Conservation (phyloP, 2,797 vertebrate species). For the Lindbergichthys nudifrons region DNA sequence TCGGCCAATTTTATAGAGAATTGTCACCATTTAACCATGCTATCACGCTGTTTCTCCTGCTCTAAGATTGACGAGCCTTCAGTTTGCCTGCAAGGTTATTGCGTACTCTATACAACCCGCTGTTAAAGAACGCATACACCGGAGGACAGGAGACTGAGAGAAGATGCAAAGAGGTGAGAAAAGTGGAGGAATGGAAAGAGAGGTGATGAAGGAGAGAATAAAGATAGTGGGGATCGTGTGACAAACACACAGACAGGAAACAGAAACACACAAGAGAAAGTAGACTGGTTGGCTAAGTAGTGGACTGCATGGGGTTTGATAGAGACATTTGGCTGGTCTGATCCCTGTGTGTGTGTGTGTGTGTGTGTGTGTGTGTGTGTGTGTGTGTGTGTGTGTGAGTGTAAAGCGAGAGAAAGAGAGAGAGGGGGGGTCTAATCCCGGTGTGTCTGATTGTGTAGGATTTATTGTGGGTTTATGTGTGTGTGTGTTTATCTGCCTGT, state of each 20-base stretch:
- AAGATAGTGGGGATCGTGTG: constrained; percentile 19
- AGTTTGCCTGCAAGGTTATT: constrained; percentile 43
- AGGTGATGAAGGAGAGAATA: constrained; percentile 26
- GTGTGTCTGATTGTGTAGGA: constrained; percentile 65
- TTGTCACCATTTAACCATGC: constrained; percentile 54
- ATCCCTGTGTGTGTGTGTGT: constrained; percentile 37
- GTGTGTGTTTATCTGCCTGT: too few relatives aligned
- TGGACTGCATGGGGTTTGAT: constrained; percentile 65
- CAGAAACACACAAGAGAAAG: constrained; percentile 35
- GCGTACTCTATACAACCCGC: constrained; percentile 34
- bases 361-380: constrained; percentile 7
- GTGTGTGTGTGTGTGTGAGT: constrained; percentile 9
- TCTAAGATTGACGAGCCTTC: constrained; percentile 48
- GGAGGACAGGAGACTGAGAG: constrained; percentile 15
- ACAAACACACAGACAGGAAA: constrained; percentile 22
- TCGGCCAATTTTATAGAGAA: constrained; percentile 52
- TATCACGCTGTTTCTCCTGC: constrained; percentile 26
- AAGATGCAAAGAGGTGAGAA: constrained; percentile 39
- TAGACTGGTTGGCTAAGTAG: constrained; percentile 60
- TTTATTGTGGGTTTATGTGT: constrained; percentile 44
- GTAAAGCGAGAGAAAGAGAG: neutral
- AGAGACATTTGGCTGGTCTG: constrained; percentile 63
- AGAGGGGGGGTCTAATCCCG: constrained; percentile 60
- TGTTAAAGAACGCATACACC: constrained; percentile 24
- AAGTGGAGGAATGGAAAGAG: constrained; percentile 21